A percentile compares a stretch with the other conserved stretches of the same genome.
Evolutionary conservation across 2,888 invertebrate genomes (phyloP).

Genomic region (Epinotia demarniana): DNA sequence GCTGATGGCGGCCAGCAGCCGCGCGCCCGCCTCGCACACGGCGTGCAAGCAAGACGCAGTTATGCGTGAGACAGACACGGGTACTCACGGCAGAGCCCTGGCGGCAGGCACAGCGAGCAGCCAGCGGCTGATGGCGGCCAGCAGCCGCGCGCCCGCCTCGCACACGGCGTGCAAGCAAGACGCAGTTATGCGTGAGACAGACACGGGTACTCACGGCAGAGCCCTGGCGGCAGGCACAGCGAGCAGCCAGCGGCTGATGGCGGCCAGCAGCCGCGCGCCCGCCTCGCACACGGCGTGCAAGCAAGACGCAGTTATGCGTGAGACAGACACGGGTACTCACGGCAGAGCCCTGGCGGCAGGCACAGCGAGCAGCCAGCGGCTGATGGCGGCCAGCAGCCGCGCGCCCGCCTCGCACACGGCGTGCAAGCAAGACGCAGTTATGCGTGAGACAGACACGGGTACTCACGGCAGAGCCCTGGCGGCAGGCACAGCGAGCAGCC

Average conservation of each 20-base stretch:
- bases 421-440: constrained; percentile 86
- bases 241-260: constrained; percentile 95
- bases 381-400: constrained; percentile 93
- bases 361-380: constrained; percentile 95
- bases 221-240: constrained; percentile 93
- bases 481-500: constrained; percentile 93
- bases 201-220: constrained; percentile 85
- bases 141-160: constrained; percentile 96
- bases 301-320: constrained; percentile 51
- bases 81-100: constrained; percentile 88
- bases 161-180: constrained; percentile 94
- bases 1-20: constrained; percentile 87
- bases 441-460: background rate
- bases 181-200: background rate
- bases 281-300: constrained; percentile 98
- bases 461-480: constrained; percentile 91
- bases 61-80: background rate
- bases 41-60: constrained; percentile 88
- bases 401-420: constrained; percentile 98
- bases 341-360: constrained; percentile 92
- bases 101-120: constrained; percentile 93
- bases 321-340: constrained; percentile 71
- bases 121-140: constrained; percentile 90
- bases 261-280: constrained; percentile 95
- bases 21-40: constrained; percentile 97